These are phyloP conservation scores for Tenthredo scrophulariae DNA, from an alignment of 2,888 invertebrate genomes.

Conservation along the genomic window DNA sequence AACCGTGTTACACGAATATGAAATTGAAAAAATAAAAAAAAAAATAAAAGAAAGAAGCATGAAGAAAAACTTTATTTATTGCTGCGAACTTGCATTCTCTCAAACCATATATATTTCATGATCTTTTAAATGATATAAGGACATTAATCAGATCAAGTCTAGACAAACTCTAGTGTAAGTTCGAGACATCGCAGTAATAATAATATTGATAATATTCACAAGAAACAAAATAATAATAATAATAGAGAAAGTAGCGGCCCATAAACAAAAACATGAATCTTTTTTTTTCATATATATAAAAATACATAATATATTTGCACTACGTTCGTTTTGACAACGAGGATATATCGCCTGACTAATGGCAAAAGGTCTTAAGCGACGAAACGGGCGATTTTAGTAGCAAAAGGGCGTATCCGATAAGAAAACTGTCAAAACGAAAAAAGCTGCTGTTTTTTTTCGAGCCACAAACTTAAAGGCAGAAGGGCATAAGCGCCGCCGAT, in stretches of 20 bases:
- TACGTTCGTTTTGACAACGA: neutral
- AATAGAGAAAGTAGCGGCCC: neutral
- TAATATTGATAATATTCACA: neutral
- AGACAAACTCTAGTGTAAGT: neutral
- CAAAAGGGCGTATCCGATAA: too few species aligned
- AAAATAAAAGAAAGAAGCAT: neutral
- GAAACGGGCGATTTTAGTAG: too few species aligned
- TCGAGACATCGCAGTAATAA: neutral
- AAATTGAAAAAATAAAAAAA: neutral
- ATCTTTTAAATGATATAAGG: too few species aligned
- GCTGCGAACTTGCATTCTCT: too few species aligned
- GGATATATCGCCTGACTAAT: too few species aligned
- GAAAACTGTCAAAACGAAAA: too few species aligned
- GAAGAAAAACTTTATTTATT: neutral
- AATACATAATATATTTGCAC: conserved; percentile 44
- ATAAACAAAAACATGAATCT: neutral
- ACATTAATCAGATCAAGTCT: neutral
- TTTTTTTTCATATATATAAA: conserved; percentile 25
- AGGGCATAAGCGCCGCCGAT: too few species aligned
- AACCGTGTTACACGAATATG: neutral
- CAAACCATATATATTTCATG: neutral
- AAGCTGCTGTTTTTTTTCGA: too few species aligned
- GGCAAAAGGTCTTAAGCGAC: too few species aligned
- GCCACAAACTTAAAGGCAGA: too few species aligned
- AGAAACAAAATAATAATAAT: neutral